A percentile compares a stretch with the other conserved stretches of the same genome.
phyloP scores from a whole-genome alignment of 2,888 invertebrate genomes.

The Drosophila prolongata region DNA sequence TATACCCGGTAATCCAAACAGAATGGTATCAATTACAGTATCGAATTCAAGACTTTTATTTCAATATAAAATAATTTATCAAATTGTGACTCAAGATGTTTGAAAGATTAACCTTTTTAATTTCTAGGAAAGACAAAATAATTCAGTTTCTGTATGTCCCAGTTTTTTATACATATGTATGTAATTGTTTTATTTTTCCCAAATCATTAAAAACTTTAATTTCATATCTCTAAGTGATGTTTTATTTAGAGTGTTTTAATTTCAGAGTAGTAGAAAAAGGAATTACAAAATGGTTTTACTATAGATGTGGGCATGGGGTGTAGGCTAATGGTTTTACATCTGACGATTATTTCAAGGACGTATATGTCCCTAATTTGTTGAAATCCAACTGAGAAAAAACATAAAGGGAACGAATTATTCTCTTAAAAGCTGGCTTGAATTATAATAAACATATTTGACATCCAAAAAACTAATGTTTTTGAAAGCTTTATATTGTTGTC shows the following conservation, averaged over 20 bases:
- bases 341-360: constrained; percentile 52
- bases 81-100: too few relatives aligned
- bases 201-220: neutral
- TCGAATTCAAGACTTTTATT: neutral
- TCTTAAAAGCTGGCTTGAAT: too few relatives aligned
- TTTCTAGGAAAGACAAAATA: too few relatives aligned
- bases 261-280: constrained; percentile 46
- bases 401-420: neutral
- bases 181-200: neutral
- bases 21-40: neutral
- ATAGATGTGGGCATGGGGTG: constrained; percentile 21
- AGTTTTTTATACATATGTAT: too few relatives aligned
- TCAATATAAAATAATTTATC: neutral
- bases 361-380: constrained; percentile 28
- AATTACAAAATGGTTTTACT: constrained; percentile 56
- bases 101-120: too few relatives aligned
- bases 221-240: constrained; percentile 29
- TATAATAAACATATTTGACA: neutral
- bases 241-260: constrained; percentile 43
- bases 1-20: constrained; percentile 6
- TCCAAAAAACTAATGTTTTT: neutral
- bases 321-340: constrained; percentile 62
- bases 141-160: too few relatives aligned
- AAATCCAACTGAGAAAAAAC: constrained; percentile 1
- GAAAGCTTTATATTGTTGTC: too few relatives aligned